These are phyloP conservation scores for Austrolebias charrua DNA, from an alignment of 2,797 vertebrate species.

Conservation along the genomic window DNA sequence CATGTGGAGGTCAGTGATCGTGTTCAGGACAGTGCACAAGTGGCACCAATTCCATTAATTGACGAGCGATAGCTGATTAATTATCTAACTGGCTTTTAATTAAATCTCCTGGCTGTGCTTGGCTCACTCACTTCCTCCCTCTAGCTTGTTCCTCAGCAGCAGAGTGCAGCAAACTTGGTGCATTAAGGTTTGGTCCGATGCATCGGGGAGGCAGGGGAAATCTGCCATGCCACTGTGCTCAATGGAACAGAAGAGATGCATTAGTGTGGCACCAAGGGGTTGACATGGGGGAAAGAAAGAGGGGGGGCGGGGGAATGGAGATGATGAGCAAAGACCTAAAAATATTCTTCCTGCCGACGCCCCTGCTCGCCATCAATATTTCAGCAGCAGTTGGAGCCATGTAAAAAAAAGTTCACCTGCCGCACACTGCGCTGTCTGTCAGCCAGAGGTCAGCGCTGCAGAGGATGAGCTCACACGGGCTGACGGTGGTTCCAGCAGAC, in stretches of 20 bases:
- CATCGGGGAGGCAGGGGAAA: slow-evolving; percentile 63
- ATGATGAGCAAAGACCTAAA: slow-evolving; percentile 68
- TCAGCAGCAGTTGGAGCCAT: slow-evolving; percentile 61
- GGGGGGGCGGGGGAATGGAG: slow-evolving; percentile 47
- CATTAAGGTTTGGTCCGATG: slow-evolving; percentile 68
- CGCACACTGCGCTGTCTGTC: slow-evolving; percentile 60
- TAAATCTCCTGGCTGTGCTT: slow-evolving; percentile 51
- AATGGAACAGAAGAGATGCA: slow-evolving; percentile 78
- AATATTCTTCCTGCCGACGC: slow-evolving; percentile 67
- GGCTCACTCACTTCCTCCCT: slow-evolving; percentile 30
- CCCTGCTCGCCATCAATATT: slow-evolving; percentile 69
- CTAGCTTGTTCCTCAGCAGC: slow-evolving; percentile 39
- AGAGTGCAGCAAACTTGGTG: slow-evolving; percentile 52
- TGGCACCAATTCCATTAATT: slow-evolving; percentile 55
- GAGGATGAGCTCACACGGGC: slow-evolving; percentile 72
- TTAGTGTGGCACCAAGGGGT: slow-evolving; percentile 74
- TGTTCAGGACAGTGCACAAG: slow-evolving; percentile 27
- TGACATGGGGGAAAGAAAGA: slow-evolving; percentile 30
- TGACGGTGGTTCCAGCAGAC: slow-evolving; percentile 53
- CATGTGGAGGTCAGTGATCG: slow-evolving; percentile 60
- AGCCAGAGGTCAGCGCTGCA: slow-evolving; percentile 73
- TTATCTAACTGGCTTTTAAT: slow-evolving; percentile 68
- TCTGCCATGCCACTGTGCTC: slow-evolving; percentile 75
- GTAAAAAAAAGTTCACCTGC: slow-evolving; percentile 65
- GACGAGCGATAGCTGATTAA: slow-evolving; percentile 62